Base-by-base conservation (phyloP, 92 coral and sea anemone genomes). In the Umimayanthus kanabou region DNA sequence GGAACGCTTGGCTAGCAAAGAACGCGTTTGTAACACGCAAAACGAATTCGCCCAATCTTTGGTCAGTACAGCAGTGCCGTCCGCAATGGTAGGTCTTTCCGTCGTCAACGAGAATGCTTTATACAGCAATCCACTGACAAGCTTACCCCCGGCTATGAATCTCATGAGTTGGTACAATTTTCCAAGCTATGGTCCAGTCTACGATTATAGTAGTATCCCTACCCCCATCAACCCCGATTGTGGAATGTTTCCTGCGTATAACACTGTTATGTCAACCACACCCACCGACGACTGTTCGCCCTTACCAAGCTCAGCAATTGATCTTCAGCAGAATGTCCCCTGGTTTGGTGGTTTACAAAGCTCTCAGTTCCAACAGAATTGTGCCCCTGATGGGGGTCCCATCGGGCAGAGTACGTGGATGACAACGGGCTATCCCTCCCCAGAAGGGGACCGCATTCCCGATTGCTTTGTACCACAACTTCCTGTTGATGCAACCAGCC, bases 101-200 rank as follows among this genome's bases (percentile, higher is more conserved):
- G 49, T 20, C 16, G 49, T 33, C 69, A 39, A 16, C 39, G 77
- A 69, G 65, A 47, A 29, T 55, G 13, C 45, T 0, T 30, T 42
- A 30, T 43, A 73, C 29, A 83, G 39, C 39, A 83, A 70, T 53
- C 78, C 33, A 43, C 26, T n/a, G 8, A 39, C 86, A 20, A 83
- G 77, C 11, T 28, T 43, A 29, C 28, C 58, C 33, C 65, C 87
- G 23, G 28, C 78, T 3, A 23, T 49, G 77, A 83, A 72, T 15
- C 39, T 47, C 58, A 42, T 70, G 78, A 70, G 69, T 22, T 83
- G 87, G 87, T 83, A 45, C 67, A 70, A 67, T 33, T 6, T 83
- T 47, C 87, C 87, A 16, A 70, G 77, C 47, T 83, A 83, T 37
- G 42, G 87, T 30, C 67, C 77, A 16, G 9, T 33, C 29, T 42